Base-by-base conservation (phyloP, 1,140 invertebrate species). In the Euwallacea similis region DNA sequence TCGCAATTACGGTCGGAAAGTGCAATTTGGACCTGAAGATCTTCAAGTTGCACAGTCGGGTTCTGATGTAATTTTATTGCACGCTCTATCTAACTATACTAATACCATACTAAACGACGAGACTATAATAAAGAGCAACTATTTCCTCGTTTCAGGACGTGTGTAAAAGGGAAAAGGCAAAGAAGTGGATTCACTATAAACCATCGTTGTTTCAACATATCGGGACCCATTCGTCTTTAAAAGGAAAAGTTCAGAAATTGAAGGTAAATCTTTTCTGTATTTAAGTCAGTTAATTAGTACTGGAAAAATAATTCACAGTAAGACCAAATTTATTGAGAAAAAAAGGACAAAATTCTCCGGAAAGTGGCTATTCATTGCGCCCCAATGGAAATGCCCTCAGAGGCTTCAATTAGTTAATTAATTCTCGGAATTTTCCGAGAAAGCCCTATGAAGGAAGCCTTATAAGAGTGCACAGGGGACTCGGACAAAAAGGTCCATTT, bases 171-270 rank as follows among this genome's bases (percentile, higher is more conserved):
- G 91, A 89, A 68, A 93, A 94, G 81, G 87, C 89, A 16, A 86
- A 89, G 78, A 86, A 95, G 55, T 94, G 94, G 89, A 86, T 95
- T 15, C 91, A 93, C 79, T 96, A 93, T 78, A 95, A 95, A 76
- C 93, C 95, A 6, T 96, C 95, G 0, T 83, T 98, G 0, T 99
- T 98, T 80, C 95, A 98, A 84, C 97, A 99, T 79, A 94, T 98
- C 74, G 97, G 97, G 9, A 92, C 93, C 7, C 94, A 96, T 79
- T 98, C 96, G 0, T 98, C 96, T 0, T 85, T 99, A 0, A 95
- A 93, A 82, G 97, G 97, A 71, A 99, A 99, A 87, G 92, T 98
- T 59, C 97, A 98, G 80, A 97, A 96, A 83, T 84, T 98, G 0
- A 97, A 97, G 88, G 94, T 95, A 85, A 76, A 6, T 50, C 9